A percentile compares a stretch with the other conserved stretches of the same genome.
These are phyloP conservation scores for Scaptomyza parva DNA, from an alignment of 2,888 invertebrate genomes.

Conservation along the genomic window DNA sequence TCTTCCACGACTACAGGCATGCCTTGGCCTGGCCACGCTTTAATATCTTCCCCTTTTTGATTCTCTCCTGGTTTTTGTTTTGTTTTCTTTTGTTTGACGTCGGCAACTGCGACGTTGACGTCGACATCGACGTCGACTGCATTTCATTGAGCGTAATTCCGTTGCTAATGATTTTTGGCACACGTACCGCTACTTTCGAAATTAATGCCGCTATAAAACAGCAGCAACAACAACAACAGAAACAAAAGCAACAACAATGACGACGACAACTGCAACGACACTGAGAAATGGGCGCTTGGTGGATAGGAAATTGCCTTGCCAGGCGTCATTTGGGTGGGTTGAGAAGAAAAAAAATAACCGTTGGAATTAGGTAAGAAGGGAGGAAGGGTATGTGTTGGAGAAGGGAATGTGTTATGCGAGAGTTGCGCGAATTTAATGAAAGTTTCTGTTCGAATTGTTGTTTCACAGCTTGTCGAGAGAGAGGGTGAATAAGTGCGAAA, in stretches of 20 bases:
- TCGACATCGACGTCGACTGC: constrained; percentile 62
- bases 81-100: constrained; percentile 19
- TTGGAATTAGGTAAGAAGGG: background rate
- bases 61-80: constrained; percentile 24
- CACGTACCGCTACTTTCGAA: constrained; percentile 81
- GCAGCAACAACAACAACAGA: constrained; percentile 38
- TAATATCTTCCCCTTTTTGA: constrained; percentile 71
- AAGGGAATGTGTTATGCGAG: constrained; percentile 19
- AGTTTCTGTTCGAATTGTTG: constrained; percentile 74
- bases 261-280: constrained; percentile 53
- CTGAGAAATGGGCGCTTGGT: constrained; percentile 72
- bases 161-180: constrained; percentile 84
- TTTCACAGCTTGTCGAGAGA: constrained; percentile 55
- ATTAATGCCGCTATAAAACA: constrained; percentile 79
- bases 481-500: background rate
- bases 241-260: constrained; percentile 19
- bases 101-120: constrained; percentile 15
- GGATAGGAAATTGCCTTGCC: constrained; percentile 78
- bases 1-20: no score
- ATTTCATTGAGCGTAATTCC: constrained; percentile 83
- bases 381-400: background rate
- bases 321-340: constrained; percentile 9
- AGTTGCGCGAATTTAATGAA: constrained; percentile 71
- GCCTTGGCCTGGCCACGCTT: constrained; percentile 69
- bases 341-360: background rate